phyloP scores from a whole-genome alignment of 2,113 vertebrate genomes.

The Bubo scandiacus region DNA sequence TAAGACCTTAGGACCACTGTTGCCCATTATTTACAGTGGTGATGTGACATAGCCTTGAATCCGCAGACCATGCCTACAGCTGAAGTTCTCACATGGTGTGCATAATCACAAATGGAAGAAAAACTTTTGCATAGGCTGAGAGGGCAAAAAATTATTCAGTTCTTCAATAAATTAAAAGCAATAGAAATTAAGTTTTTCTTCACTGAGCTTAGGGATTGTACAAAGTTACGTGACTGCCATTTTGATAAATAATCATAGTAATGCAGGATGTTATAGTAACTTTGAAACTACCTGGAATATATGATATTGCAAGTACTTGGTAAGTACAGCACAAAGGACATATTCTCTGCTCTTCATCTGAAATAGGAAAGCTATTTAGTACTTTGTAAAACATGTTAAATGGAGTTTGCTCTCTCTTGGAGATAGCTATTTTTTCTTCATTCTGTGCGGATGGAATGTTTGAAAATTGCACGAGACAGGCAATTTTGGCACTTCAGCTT shows the following conservation, averaged over 20 bases:
- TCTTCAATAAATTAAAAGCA: not conserved
- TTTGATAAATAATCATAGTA: conserved; percentile 1
- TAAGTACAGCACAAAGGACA: conserved; percentile 43
- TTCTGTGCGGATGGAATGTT: conserved; percentile 70
- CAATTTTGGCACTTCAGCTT: conserved; percentile 75
- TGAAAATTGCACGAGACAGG: conserved; percentile 75
- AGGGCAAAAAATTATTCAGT: not conserved
- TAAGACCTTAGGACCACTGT: not conserved
- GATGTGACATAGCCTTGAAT: not conserved
- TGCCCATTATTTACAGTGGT: not conserved
- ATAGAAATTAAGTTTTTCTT: not conserved
- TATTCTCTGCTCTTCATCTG: conserved; percentile 14
- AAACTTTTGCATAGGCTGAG: not conserved
- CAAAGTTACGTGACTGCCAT: not conserved
- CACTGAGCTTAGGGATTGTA: not conserved
- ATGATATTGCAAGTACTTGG: conserved; percentile 32
- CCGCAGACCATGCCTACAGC: not conserved
- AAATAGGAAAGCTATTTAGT: conserved; percentile 72
- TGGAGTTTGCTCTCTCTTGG: conserved; percentile 69
- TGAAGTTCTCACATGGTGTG: not conserved
- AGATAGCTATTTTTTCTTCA: conserved; percentile 61
- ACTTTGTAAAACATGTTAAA: conserved; percentile 76
- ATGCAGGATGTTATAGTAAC: not conserved
- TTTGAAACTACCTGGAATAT: conserved; percentile 11
- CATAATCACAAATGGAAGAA: not conserved